phyloP scores from a whole-genome alignment of 2,113 vertebrate species.

The Clarias magur region DNA sequence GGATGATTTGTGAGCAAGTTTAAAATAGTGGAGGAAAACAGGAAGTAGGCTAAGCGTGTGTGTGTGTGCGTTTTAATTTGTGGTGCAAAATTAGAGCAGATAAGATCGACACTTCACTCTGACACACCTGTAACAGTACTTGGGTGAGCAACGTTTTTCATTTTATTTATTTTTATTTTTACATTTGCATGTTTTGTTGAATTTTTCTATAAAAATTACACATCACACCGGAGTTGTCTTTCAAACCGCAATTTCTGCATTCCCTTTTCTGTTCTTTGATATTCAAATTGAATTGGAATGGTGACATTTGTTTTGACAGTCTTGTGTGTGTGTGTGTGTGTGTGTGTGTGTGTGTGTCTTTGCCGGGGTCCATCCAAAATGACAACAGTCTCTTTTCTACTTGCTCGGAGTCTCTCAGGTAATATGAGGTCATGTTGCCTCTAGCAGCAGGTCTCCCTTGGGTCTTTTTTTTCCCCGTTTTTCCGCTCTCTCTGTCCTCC shows the following conservation, averaged over 20 bases:
- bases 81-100: neutral
- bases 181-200: neutral
- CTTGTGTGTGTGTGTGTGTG: slow-evolving; percentile 31
- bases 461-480: slow-evolving; percentile 22
- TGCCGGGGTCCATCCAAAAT: slow-evolving; percentile 34
- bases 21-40: neutral
- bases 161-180: neutral
- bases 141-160: neutral
- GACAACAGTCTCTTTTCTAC: slow-evolving; percentile 47
- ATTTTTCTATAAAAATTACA: slow-evolving; percentile 25
- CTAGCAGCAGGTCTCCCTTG: slow-evolving; percentile 45
- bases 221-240: neutral
- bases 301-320: slow-evolving; percentile 39
- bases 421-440: slow-evolving; percentile 56
- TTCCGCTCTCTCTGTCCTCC: slow-evolving; percentile 26
- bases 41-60: neutral
- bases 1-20: neutral
- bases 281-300: slow-evolving; percentile 36
- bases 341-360: slow-evolving; percentile 38
- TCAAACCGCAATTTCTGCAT: slow-evolving; percentile 20
- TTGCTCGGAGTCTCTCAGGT: slow-evolving; percentile 47
- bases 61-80: neutral
- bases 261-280: slow-evolving; percentile 27
- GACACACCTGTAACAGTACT: neutral
- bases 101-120: neutral